Evolutionary conservation across 2,113 vertebrate genomes (phyloP).

Genomic region (Catharus bicknelli): DNA sequence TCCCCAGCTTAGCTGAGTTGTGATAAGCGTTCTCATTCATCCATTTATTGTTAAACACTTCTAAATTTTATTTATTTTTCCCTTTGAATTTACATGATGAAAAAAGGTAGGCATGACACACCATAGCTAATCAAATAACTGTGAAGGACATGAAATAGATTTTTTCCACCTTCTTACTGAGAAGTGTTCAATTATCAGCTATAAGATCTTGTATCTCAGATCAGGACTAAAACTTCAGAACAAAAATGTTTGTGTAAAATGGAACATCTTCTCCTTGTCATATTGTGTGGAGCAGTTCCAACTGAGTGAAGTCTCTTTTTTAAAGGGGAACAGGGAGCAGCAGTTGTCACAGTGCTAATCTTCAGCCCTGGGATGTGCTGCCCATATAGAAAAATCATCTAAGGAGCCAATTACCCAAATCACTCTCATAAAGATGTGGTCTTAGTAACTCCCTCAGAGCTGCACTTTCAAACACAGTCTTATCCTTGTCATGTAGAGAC

Average conservation of each 20-base stretch:
- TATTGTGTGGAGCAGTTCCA: neutral
- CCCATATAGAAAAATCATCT: neutral
- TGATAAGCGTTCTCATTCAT: neutral
- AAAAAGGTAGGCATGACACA: neutral
- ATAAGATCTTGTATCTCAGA: slow-evolving; percentile 18
- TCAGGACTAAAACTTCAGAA: slow-evolving; percentile 16
- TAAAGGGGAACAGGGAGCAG: neutral
- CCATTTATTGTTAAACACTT: neutral
- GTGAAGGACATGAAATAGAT: slow-evolving; percentile 48
- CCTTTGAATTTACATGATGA: slow-evolving; percentile 31
- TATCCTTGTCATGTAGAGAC: neutral
- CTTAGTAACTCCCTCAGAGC: neutral
- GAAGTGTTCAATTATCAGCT: slow-evolving; percentile 55
- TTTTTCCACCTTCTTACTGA: neutral
- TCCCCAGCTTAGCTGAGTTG: neutral
- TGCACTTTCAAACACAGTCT: neutral
- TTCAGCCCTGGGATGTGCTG: neutral
- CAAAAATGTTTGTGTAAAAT: neutral
- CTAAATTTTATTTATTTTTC: slow-evolving; percentile 2
- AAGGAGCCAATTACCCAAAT: neutral
- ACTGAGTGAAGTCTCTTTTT: neutral
- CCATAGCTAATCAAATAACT: slow-evolving; percentile 14
- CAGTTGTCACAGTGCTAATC: neutral
- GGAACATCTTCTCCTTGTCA: fast-evolving
- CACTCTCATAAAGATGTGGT: neutral